A percentile compares a stretch with the other conserved stretches of the same genome.
Conservation (phyloP, 2,888 invertebrate genomes). For the Hypercompe scribonia region DNA sequence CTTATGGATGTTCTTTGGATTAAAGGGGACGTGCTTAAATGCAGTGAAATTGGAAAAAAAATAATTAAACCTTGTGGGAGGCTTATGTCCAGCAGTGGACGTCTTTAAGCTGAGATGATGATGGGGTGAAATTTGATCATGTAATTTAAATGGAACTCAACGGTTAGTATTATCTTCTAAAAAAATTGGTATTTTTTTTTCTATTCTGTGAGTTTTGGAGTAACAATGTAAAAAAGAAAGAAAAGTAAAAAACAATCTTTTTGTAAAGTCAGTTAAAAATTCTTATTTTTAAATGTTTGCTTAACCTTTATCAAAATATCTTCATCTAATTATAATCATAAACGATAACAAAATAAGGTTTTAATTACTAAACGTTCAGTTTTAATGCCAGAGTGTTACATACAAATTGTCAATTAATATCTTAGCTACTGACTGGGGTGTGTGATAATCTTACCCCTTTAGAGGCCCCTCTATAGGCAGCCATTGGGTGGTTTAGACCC, state of each 20-base stretch:
- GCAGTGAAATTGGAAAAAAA: too few species aligned
- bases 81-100: too few species aligned
- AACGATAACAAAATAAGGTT: not conserved
- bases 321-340: not conserved
- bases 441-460: not conserved
- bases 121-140: not conserved
- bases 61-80: too few species aligned
- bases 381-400: not conserved
- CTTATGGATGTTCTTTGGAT: not conserved
- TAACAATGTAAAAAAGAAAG: too few species aligned
- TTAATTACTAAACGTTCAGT: not conserved
- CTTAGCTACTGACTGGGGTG: not conserved
- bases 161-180: not conserved
- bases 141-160: not conserved
- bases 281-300: not conserved
- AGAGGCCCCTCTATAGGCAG: not conserved
- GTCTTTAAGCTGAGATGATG: too few species aligned
- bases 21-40: too few species aligned
- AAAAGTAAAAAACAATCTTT: too few species aligned
- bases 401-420: slow-evolving; percentile 1
- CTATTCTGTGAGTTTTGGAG: too few species aligned
- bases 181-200: too few species aligned
- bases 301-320: not conserved
- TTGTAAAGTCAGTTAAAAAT: too few species aligned
- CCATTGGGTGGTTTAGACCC: not conserved